These are phyloP conservation scores for Xanthorhoe designata DNA, from an alignment of 2,888 invertebrate species.

Conservation along the genomic window DNA sequence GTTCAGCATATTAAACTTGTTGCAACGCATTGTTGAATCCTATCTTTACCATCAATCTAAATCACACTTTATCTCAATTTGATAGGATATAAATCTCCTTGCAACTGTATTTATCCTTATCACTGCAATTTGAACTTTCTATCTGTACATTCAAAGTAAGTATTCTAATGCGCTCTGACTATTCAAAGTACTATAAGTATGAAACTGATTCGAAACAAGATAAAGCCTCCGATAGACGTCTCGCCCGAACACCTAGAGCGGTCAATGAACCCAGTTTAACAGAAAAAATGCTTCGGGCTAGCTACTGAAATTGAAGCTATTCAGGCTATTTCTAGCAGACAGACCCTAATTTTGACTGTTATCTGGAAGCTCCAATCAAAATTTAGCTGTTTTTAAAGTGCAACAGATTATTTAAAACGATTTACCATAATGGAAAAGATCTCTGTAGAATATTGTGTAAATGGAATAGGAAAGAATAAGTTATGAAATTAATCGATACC, in stretches of 20 bases:
- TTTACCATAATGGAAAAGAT: background rate
- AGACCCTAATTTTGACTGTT: constrained; percentile 12
- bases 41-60: constrained; percentile 22
- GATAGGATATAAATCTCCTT: constrained; percentile 29
- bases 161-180: constrained; percentile 21
- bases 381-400: background rate
- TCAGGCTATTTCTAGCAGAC: constrained; percentile 3
- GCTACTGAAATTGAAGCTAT: constrained; percentile 13
- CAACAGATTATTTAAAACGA: background rate
- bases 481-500: too few species aligned
- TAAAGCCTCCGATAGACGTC: constrained; percentile 37
- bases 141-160: background rate
- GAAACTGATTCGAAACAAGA: constrained; percentile 41
- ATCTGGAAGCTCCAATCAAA: constrained; percentile 7
- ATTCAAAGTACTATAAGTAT: constrained; percentile 37
- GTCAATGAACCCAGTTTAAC: constrained; percentile 17
- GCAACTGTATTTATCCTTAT: constrained; percentile 12
- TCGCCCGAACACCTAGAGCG: constrained; percentile 29
- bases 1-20: constrained; percentile 30
- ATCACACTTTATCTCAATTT: constrained; percentile 24
- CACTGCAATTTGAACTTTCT: constrained; percentile 23
- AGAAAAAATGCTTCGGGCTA: constrained; percentile 19
- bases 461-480: too few species aligned
- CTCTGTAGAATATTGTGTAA: background rate
- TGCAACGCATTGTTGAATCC: constrained; percentile 41